These are phyloP conservation scores for Conus ventricosus DNA, from an alignment of 1,140 invertebrate genomes.

Conservation along the genomic window DNA sequence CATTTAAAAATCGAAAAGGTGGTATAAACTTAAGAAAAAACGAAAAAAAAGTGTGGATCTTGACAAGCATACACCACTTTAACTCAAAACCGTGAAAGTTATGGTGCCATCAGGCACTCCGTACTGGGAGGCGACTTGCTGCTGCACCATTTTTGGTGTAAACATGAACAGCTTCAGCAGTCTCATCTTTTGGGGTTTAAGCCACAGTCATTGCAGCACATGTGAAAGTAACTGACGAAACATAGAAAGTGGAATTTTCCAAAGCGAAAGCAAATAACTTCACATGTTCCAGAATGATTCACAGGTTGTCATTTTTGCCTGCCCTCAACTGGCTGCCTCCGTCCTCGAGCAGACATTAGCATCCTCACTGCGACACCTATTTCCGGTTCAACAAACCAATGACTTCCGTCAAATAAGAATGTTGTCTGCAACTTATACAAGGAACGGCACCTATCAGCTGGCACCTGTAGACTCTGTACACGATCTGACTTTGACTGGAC, in stretches of 20 bases:
- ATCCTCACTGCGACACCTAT: conserved; percentile 39
- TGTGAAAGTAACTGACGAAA: neutral
- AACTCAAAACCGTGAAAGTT: neutral
- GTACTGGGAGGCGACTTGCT: neutral
- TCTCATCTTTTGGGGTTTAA: neutral
- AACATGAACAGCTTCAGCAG: conserved; percentile 12
- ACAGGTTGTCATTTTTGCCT: conserved; percentile 19
- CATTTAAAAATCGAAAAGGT: neutral
- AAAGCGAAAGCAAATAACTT: conserved; percentile 22
- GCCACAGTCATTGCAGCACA: neutral
- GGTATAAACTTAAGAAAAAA: neutral
- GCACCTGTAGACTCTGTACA: no score
- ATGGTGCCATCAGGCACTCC: conserved; percentile 12
- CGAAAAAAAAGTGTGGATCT: neutral
- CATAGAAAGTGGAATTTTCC: neutral
- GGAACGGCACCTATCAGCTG: no score
- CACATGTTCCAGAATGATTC: neutral
- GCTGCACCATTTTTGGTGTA: conserved; percentile 38
- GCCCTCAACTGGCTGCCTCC: conserved; percentile 32
- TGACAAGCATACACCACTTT: neutral
- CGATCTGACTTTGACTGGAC: no score
- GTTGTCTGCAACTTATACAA: no score
- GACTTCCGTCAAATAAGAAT: conserved; percentile 20
- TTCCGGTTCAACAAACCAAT: conserved; percentile 23
- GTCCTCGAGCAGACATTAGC: conserved; percentile 37